These are phyloP conservation scores for Candidula unifasciata DNA, from an alignment of 2,888 invertebrate species.

Conservation along the genomic window DNA sequence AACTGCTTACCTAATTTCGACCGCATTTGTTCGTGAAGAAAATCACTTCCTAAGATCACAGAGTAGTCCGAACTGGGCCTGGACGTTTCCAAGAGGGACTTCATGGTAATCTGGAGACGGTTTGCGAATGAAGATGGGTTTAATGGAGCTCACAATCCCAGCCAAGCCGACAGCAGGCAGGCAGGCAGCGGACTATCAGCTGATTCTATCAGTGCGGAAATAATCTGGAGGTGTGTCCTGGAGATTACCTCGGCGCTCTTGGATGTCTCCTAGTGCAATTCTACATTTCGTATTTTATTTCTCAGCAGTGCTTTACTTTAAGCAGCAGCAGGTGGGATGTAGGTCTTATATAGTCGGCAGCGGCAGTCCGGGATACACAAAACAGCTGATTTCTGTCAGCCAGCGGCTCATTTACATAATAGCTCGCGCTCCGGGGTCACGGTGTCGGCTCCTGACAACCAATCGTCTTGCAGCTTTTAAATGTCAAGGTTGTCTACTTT, in stretches of 20 bases:
- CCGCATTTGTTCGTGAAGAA: conserved; percentile 46
- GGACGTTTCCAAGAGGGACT: conserved; percentile 44
- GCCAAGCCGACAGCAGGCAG: background rate
- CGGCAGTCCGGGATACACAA: background rate
- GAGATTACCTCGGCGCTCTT: background rate
- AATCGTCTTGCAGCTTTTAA: background rate
- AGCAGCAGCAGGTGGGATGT: background rate
- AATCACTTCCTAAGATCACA: conserved; percentile 49
- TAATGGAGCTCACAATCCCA: background rate
- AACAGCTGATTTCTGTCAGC: conserved; percentile 41
- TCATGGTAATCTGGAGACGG: conserved; percentile 41
- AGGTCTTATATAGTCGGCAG: background rate
- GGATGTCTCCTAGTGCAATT: background rate
- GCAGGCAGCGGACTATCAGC: conserved; percentile 16
- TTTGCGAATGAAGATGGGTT: conserved; percentile 4
- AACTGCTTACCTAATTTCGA: conserved; percentile 50
- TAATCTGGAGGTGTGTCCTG: conserved; percentile 38
- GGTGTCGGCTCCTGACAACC: background rate
- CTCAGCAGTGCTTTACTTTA: background rate
- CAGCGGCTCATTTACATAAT: conserved; percentile 31
- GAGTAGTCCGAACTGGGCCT: conserved; percentile 37
- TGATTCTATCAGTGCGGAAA: conserved; percentile 42
- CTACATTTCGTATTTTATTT: background rate
- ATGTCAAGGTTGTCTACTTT: conserved; percentile 37
- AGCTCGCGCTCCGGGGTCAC: background rate